A percentile compares a stretch with the other conserved stretches of the same genome.
phyloP scores from a whole-genome alignment of 2,888 invertebrate genomes.

The Ophion obscuratus region DNA sequence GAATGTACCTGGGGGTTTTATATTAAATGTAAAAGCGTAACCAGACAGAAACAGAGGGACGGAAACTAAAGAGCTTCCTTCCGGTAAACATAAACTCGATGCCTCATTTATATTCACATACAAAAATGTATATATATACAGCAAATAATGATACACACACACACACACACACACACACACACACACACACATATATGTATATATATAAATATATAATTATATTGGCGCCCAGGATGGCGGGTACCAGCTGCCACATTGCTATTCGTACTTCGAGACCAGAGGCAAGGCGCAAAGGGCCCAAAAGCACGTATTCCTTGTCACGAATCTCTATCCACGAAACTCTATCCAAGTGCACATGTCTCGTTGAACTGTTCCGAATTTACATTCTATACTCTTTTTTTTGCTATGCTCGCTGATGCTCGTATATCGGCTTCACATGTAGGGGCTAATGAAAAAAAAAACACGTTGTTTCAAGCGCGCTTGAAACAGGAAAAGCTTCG shows the following conservation, averaged over 20 bases:
- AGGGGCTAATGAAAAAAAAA: slow-evolving; percentile 15
- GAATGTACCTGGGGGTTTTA: too few relatives aligned
- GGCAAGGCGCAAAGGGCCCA: slow-evolving; percentile 11
- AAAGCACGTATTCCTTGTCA: slow-evolving; percentile 27
- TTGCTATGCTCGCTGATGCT: not conserved
- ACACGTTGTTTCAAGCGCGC: not conserved
- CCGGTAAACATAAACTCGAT: slow-evolving; percentile 72
- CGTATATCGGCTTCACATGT: not conserved
- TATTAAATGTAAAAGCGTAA: too few relatives aligned
- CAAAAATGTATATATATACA: too few relatives aligned
- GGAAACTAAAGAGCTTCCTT: slow-evolving; percentile 72
- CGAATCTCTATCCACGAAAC: slow-evolving; percentile 18
- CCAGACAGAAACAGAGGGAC: not conserved
- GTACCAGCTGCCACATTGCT: slow-evolving; percentile 49
- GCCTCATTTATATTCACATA: not conserved
- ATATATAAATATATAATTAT: not conserved
- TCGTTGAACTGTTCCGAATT: not conserved
- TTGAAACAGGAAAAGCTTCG: slow-evolving; percentile 24
- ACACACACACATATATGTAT: too few relatives aligned
- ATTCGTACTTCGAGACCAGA: slow-evolving; percentile 29
- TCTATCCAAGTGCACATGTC: slow-evolving; percentile 23
- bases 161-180: too few relatives aligned
- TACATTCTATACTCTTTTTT: not conserved
- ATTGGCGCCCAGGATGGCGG: slow-evolving; percentile 16
- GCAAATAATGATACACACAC: too few relatives aligned